phyloP scores from a whole-genome alignment of 2,888 invertebrate genomes.

The Synergus umbraculus region DNA sequence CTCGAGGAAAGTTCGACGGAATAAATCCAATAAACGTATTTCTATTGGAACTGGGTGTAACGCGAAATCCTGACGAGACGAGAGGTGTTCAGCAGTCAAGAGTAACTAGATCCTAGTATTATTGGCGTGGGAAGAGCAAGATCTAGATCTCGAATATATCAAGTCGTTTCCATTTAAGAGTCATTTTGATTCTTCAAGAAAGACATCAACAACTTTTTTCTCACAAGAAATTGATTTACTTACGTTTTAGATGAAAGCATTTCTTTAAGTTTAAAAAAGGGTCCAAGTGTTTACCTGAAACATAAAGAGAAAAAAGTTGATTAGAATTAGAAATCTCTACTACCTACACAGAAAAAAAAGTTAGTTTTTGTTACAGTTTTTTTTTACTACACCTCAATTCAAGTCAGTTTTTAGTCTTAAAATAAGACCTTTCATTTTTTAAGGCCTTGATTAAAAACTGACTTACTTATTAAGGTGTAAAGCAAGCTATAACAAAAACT shows the following conservation, averaged over 20 bases:
- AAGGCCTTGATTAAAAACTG: too few relatives aligned
- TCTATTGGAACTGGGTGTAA: slow-evolving; percentile 52
- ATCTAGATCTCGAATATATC: not conserved
- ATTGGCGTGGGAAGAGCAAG: slow-evolving; percentile 1
- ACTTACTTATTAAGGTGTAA: too few relatives aligned
- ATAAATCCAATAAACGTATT: slow-evolving; percentile 59
- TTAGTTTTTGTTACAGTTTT: too few relatives aligned
- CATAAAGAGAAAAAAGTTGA: not conserved
- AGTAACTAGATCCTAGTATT: slow-evolving; percentile 1
- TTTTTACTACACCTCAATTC: too few relatives aligned
- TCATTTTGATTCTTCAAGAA: not conserved
- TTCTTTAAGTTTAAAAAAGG: not conserved
- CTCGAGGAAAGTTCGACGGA: slow-evolving; percentile 46
- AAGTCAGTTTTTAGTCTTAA: too few relatives aligned
- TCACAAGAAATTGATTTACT: not conserved
- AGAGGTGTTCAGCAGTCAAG: slow-evolving; percentile 49
- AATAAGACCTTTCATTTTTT: too few relatives aligned
- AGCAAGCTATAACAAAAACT: too few relatives aligned
- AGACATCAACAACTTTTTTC: not conserved
- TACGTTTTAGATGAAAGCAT: not conserved
- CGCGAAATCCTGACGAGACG: slow-evolving; percentile 53
- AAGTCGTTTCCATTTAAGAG: not conserved
- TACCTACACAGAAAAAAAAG: too few relatives aligned
- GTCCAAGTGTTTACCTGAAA: not conserved
- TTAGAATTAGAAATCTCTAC: too few relatives aligned